phyloP scores from a whole-genome alignment of 2,797 vertebrate species.

The Tarsius wallacei region DNA sequence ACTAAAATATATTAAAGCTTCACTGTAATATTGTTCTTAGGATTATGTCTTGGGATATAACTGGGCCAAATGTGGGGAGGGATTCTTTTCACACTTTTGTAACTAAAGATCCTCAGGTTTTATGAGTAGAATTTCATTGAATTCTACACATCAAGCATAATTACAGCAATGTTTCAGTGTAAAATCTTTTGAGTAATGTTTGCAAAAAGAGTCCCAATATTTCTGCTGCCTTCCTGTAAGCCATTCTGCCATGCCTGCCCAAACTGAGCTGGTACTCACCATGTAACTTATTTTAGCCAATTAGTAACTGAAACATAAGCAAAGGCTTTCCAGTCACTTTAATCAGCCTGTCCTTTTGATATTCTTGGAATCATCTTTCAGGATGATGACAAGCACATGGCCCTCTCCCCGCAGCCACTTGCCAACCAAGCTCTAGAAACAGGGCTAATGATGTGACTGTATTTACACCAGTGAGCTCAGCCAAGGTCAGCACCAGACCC shows the following conservation, averaged over 20 bases:
- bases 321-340: neutral
- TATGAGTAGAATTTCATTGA: neutral
- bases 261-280: neutral
- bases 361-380: neutral
- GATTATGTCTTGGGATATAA: slow-evolving; percentile 4
- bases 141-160: neutral
- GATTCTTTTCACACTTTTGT: neutral
- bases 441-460: neutral
- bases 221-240: neutral
- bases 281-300: neutral
- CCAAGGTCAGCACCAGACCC: neutral
- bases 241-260: neutral
- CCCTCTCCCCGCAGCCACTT: neutral
- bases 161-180: neutral
- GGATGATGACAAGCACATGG: neutral
- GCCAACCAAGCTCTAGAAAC: neutral
- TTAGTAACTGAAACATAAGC: neutral
- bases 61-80: neutral
- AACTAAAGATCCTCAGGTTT: neutral
- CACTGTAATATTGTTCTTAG: neutral
- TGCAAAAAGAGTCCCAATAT: neutral
- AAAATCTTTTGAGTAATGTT: neutral
- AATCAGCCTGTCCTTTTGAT: neutral
- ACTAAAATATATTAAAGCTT: neutral
- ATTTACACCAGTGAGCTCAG: neutral